Evolutionary conservation across 2,113 vertebrate genomes (phyloP).

Genomic region (Grus americana): DNA sequence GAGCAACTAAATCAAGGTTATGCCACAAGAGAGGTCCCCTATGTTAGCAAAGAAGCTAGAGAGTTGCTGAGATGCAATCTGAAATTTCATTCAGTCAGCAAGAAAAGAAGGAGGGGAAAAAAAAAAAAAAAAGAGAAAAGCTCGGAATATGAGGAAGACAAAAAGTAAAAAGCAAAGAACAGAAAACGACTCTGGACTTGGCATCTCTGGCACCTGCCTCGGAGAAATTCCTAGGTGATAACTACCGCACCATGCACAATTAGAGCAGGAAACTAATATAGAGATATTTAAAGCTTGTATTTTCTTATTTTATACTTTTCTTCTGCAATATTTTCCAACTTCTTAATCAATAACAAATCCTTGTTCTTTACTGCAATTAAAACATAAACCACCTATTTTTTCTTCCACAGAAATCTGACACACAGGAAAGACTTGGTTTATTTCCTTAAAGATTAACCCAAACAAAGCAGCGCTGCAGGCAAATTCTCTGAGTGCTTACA

Average conservation of each 20-base stretch:
- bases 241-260: background rate
- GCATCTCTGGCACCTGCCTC: background rate
- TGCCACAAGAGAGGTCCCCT: background rate
- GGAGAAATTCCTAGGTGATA: background rate
- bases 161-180: background rate
- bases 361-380: background rate
- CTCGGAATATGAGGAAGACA: background rate
- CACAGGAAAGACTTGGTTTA: background rate
- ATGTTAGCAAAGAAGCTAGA: background rate
- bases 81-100: background rate
- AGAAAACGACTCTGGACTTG: background rate
- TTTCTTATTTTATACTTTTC: background rate
- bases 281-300: background rate
- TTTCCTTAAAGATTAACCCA: background rate
- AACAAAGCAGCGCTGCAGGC: background rate
- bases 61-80: background rate
- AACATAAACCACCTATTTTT: background rate
- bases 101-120: background rate
- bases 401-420: background rate
- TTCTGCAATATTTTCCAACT: background rate
- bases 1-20: background rate
- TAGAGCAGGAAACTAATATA: background rate
- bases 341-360: background rate
- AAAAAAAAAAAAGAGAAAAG: background rate
- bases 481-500: background rate